Conservation (phyloP, 2,797 vertebrate genomes). For the Cynopterus sphinx region DNA sequence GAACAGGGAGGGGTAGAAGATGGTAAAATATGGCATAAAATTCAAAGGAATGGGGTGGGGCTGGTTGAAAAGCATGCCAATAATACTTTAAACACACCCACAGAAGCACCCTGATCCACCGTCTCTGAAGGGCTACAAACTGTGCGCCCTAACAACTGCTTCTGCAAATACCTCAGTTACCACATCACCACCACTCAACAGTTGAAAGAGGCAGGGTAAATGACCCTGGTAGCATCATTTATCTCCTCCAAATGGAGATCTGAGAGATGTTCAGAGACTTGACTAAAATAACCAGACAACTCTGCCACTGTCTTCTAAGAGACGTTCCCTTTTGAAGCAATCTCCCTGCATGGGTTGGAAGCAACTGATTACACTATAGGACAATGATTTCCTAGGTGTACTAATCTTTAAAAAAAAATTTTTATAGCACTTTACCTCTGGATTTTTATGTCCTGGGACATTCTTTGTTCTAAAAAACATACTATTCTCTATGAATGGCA, state of each 20-base stretch:
- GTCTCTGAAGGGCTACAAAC: not conserved
- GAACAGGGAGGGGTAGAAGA: not conserved
- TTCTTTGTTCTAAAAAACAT: constrained; percentile 59
- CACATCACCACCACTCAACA: not conserved
- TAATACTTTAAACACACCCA: not conserved
- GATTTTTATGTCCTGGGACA: constrained; percentile 47
- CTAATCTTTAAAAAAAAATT: not conserved
- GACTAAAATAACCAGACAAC: not conserved
- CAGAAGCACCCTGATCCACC: not conserved
- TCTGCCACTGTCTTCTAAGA: not conserved
- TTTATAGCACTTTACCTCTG: not conserved
- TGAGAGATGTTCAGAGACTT: not conserved
- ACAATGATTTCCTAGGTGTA: not conserved
- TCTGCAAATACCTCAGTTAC: not conserved
- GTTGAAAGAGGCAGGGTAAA: not conserved
- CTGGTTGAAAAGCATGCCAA: not conserved
- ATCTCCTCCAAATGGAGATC: not conserved
- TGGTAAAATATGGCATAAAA: not conserved
- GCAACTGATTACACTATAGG: not conserved
- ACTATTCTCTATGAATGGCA: not conserved
- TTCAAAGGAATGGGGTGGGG: not conserved
- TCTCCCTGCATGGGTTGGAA: not conserved
- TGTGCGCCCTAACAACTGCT: not conserved
- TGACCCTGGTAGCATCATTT: not conserved
- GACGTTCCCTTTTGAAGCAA: not conserved